Conservation (phyloP, 2,888 invertebrate species). For the Brachyptera putata region DNA sequence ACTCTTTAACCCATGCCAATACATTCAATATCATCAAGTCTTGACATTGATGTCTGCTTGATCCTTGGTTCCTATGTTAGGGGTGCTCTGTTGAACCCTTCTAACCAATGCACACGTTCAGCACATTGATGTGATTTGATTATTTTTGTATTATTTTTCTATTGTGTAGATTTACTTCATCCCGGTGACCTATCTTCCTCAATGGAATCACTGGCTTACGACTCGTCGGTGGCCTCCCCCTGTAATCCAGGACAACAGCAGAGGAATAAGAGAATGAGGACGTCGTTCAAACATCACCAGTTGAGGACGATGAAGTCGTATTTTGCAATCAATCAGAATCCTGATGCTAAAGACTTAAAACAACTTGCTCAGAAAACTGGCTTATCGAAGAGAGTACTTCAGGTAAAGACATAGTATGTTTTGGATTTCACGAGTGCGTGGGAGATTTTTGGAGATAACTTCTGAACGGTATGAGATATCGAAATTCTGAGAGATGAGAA, state of each 20-base stretch:
- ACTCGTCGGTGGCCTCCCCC: slow-evolving; percentile 38
- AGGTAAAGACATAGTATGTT: slow-evolving; percentile 58
- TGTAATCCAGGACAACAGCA: slow-evolving; percentile 48
- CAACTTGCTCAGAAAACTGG: slow-evolving; percentile 98
- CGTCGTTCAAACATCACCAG: slow-evolving; percentile 99
- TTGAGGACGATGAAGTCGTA: slow-evolving; percentile 98
- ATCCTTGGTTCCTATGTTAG: too few species aligned
- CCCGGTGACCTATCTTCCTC: slow-evolving; percentile 47
- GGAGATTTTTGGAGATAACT: too few species aligned
- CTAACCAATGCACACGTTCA: too few species aligned
- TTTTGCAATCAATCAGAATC: slow-evolving; percentile 98
- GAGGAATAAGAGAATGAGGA: slow-evolving; percentile 93
- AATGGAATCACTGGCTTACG: slow-evolving; percentile 73
- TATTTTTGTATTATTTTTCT: not conserved
- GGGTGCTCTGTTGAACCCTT: too few species aligned
- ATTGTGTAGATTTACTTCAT: slow-evolving; percentile 63
- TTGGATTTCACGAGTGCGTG: too few species aligned
- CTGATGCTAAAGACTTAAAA: slow-evolving; percentile 98
- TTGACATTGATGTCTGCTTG: too few species aligned
- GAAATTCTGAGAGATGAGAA: too few species aligned
- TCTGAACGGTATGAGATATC: too few species aligned
- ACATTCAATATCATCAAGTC: too few species aligned
- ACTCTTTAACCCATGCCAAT: too few species aligned
- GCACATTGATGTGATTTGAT: too few species aligned
- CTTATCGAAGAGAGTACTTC: slow-evolving; percentile 93